Evolutionary conservation across 2,113 vertebrate genomes (phyloP).

Genomic region (Erpornis zantholeuca): DNA sequence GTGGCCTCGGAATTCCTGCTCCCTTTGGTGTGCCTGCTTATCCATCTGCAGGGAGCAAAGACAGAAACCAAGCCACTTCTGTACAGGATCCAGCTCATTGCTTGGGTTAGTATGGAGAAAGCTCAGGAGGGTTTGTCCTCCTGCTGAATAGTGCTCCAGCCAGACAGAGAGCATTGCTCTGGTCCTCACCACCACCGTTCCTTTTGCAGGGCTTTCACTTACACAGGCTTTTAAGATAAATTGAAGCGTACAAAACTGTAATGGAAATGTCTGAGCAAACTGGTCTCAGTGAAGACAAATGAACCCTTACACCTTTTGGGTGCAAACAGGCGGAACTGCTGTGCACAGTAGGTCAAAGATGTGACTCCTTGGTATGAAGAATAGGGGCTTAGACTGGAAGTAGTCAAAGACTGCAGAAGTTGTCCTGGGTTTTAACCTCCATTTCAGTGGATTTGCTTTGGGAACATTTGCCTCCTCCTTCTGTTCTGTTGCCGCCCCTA

Average conservation of each 20-base stretch:
- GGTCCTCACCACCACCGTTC: not conserved
- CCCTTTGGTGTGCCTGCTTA: not conserved
- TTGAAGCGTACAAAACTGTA: not conserved
- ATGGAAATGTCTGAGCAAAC: slow-evolving; percentile 28
- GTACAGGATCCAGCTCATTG: not conserved
- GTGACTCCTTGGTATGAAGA: not conserved
- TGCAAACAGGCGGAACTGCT: not conserved
- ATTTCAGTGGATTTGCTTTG: not conserved
- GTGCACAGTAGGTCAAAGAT: not conserved
- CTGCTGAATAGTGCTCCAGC: not conserved
- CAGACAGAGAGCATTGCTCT: not conserved
- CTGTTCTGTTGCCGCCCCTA: not conserved
- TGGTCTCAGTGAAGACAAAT: slow-evolving; percentile 25
- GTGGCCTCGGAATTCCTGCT: not conserved
- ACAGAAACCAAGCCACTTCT: not conserved
- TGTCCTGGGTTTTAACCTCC: not conserved
- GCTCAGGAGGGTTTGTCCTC: not conserved
- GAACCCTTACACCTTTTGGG: not conserved
- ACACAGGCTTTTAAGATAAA: not conserved
- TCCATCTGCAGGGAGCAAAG: not conserved
- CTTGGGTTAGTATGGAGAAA: not conserved
- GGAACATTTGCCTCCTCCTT: not conserved
- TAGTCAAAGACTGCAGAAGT: not conserved
- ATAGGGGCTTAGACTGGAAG: not conserved
- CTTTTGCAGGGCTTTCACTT: not conserved